These are phyloP conservation scores for Phainopepla nitens DNA, from an alignment of 2,113 vertebrate genomes.

Conservation along the genomic window DNA sequence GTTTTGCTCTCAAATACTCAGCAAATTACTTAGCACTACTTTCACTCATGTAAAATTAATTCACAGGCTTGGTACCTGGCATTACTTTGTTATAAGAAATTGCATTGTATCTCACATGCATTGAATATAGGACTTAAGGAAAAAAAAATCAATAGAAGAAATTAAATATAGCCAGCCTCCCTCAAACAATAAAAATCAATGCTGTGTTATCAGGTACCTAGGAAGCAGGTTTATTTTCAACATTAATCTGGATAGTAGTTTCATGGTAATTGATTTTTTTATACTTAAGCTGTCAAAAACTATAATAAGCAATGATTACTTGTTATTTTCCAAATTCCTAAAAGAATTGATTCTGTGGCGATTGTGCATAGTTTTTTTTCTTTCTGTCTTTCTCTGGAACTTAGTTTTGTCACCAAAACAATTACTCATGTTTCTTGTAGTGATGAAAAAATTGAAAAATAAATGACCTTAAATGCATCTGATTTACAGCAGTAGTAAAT, in stretches of 20 bases:
- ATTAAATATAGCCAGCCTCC: conserved; percentile 67
- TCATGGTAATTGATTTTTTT: conserved; percentile 69
- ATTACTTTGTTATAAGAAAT: conserved; percentile 59
- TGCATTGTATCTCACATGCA: conserved; percentile 52
- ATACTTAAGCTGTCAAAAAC: conserved; percentile 69
- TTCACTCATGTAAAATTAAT: conserved; percentile 61
- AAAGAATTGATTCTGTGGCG: conserved; percentile 8
- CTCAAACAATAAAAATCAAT: conserved; percentile 72
- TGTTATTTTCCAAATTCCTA: conserved; percentile 65
- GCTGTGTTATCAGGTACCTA: conserved; percentile 45
- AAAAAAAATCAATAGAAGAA: conserved; percentile 65
- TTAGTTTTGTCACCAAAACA: background rate
- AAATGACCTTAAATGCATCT: background rate
- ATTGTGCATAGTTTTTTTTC: background rate
- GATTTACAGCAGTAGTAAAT: background rate
- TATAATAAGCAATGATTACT: conserved; percentile 69
- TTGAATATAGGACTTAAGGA: conserved; percentile 51
- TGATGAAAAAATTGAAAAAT: conserved; percentile 25
- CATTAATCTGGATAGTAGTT: conserved; percentile 63
- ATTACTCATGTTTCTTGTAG: background rate
- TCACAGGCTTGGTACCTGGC: background rate
- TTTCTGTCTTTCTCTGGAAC: background rate
- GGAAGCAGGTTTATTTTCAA: conserved; percentile 68
- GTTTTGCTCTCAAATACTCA: conserved; percentile 57
- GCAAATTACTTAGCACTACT: conserved; percentile 50